A percentile compares a stretch with the other conserved stretches of the same genome.
These are phyloP conservation scores for Gambelia wislizenii DNA, from an alignment of 2,797 vertebrate species.

Conservation along the genomic window DNA sequence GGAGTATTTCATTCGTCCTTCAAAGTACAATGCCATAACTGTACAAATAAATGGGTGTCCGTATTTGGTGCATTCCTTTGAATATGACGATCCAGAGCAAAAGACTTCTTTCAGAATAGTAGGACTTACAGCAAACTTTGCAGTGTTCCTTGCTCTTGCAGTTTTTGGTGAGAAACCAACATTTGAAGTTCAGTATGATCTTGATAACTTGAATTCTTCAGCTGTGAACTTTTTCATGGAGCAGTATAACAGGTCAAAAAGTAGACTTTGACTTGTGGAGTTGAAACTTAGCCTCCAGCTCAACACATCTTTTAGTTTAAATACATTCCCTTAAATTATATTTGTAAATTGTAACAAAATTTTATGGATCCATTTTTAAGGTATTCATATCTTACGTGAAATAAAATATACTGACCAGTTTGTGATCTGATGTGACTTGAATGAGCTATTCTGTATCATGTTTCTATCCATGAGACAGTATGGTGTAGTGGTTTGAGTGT, in stretches of 20 bases:
- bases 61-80: constrained; percentile 80
- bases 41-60: rapidly evolving
- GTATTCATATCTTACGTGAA: background rate
- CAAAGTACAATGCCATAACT: constrained; percentile 70
- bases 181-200: constrained; percentile 84
- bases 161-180: constrained; percentile 81
- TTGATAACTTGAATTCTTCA: constrained; percentile 75
- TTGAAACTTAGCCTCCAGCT: background rate
- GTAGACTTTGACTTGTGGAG: constrained; percentile 85
- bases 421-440: background rate
- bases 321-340: background rate
- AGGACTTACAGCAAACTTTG: constrained; percentile 88
- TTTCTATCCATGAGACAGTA: background rate
- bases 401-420: background rate
- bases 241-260: constrained; percentile 53
- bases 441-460: background rate
- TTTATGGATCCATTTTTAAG: background rate
- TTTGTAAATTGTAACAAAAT: constrained; percentile 2
- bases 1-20: constrained; percentile 85
- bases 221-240: constrained; percentile 75
- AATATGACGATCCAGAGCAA: constrained; percentile 78
- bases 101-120: constrained; percentile 82
- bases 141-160: constrained; percentile 82
- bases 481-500: too few species aligned
- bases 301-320: background rate